phyloP scores from a whole-genome alignment of 2,888 invertebrate species.

The Drosophila paramelanica region DNA sequence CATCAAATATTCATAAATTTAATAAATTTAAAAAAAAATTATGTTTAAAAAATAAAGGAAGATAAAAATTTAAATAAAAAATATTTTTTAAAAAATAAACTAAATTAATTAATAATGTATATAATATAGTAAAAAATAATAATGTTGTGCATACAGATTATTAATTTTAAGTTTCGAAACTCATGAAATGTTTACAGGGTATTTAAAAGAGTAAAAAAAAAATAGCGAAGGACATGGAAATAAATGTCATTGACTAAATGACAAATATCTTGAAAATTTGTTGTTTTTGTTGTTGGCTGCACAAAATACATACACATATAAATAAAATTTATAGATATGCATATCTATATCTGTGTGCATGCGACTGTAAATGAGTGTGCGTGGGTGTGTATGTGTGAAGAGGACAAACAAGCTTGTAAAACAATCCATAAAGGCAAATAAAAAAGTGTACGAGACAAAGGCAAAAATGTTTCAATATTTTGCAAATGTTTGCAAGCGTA shows the following conservation, averaged over 20 bases:
- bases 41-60: too few species aligned
- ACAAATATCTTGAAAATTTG: constrained; percentile 76
- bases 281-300: constrained; percentile 46
- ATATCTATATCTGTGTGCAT: constrained; percentile 28
- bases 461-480: constrained; percentile 58
- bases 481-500: constrained; percentile 43
- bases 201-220: constrained; percentile 20
- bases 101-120: too few species aligned
- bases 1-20: neutral
- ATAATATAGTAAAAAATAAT: too few species aligned
- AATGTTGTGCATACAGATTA: too few species aligned
- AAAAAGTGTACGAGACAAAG: constrained; percentile 48
- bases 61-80: too few species aligned
- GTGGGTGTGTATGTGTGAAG: constrained; percentile 16
- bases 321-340: constrained; percentile 56
- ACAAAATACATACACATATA: constrained; percentile 43
- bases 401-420: constrained; percentile 62
- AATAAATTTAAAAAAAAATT: constrained; percentile 13
- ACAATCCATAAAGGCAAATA: constrained; percentile 64
- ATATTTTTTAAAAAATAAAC: too few species aligned
- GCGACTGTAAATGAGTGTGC: constrained; percentile 10
- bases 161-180: too few species aligned
- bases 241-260: constrained; percentile 82
- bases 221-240: constrained; percentile 65
- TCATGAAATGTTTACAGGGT: constrained; percentile 9